Conservation (phyloP, 2,113 vertebrate genomes). For the Microtus richardsoni region DNA sequence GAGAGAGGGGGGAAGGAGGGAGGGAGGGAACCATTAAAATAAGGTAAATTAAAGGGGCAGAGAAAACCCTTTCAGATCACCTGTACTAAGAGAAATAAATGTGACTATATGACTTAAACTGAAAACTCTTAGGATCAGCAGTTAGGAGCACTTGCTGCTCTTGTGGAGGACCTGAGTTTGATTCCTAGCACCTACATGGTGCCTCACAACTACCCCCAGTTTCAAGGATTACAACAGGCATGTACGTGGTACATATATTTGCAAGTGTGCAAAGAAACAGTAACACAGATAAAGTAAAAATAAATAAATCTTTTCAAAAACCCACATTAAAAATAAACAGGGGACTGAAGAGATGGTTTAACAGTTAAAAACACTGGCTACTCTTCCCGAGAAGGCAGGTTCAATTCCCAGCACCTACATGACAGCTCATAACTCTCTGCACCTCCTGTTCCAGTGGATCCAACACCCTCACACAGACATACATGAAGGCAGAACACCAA, state of each 20-base stretch:
- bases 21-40: slow-evolving; percentile 28
- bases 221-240: background rate
- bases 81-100: background rate
- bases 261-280: background rate
- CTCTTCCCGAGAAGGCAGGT: background rate
- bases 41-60: background rate
- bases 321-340: background rate
- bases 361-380: background rate
- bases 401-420: background rate
- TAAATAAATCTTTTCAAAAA: background rate
- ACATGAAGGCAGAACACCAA: background rate
- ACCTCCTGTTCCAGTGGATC: background rate
- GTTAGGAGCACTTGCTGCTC: background rate
- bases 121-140: background rate
- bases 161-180: background rate
- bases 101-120: background rate
- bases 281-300: background rate
- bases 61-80: slow-evolving; percentile 26
- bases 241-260: background rate
- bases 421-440: background rate
- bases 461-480: background rate
- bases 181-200: background rate
- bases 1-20: no score
- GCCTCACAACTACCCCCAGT: background rate
- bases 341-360: background rate